Evolutionary conservation across 2,113 vertebrate genomes (phyloP), one percentile per base, ranked within the genome.

Genomic region (Anthoscopus minutus): DNA sequence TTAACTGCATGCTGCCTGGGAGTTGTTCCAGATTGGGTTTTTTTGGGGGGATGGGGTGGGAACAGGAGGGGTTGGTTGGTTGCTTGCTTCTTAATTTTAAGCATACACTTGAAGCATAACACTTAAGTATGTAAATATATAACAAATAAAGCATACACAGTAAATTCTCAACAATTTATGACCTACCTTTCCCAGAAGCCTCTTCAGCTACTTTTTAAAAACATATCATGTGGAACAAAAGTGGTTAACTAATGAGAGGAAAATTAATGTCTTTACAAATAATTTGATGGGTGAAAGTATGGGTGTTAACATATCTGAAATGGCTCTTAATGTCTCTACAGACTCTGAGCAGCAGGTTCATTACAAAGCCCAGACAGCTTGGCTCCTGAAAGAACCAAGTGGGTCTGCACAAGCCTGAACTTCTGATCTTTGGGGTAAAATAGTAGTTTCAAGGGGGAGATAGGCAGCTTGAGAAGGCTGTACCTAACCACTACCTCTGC

Each of bases 21-120:
- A 35, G 20, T 45, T 76, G 25, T 7, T 81, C 45, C 57, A 20
- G 11, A 61, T 33, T 25, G 15, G 18, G 18, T 11, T 71, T 37
- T 23, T 40, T 48, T 27, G 1, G 4, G 2, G 7, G 7, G 6
- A 10, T 3, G 2, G 17, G 5, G 10, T 2, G 3, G 2, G 1
- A 1, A 9, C 7, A 24, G 22, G 5, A n/a, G 15, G 10, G 65
- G 33, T 13, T n/a, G 8, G 13, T 25, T 58, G 5, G 7, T 47
- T 45, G 5, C 8, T 15, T 69, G 12, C 2, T 57, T 61, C 50
- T 60, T 42, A 19, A 21, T 70, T 70, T 79, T 62, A 77, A 73
- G 22, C 12, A 61, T 10, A 73, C 3, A 30, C 20, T 50, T 66
- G 2, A 35, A 15, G 27, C 5, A 4, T n/a, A 85, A 85, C 37